Base-by-base conservation (phyloP, 2,797 vertebrate species). In the Triplophysa bombifrons region DNA sequence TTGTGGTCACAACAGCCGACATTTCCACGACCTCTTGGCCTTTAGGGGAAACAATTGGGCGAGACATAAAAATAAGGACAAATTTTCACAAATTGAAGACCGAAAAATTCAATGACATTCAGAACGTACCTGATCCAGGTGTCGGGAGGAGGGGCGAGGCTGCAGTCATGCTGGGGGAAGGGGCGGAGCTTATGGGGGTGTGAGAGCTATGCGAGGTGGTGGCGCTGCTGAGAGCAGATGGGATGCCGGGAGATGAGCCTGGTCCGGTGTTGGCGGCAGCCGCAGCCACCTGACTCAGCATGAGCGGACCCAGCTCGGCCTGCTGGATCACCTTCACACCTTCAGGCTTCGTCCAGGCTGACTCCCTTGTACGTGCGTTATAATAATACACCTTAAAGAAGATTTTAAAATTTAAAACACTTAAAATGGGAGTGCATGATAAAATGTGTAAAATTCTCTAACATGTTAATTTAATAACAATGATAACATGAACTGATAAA, bases 311-410 rank as follows among this genome's bases (percentile, higher is more conserved):
- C 75, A 99, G 89, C 85, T 99, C 97, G 0, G 96, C 96, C 90
- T 99, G 98, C 89, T 99, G 97, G 86, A 99, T 98, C 75, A 99
- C 95, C 90, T 99, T 99, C 70, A 99, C 98, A 17, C 97, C 96
- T 3, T 99, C 98, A 0, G 98, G 98, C 90, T 98, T 99, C 3
- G 91, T 94, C 98, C 98, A 99, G 0, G 96, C 94, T 0, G 98
- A 99, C 90, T 99, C 97, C 44, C 98, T 94, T 1, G 98, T 99
- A 14, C 97, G 94, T 0, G 97, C 98, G 0, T 98, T 98, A 71
- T 99, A 99, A 92, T 96, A 99, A 92, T 99, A 99, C 25, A 96
- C 94, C 98, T 99, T 70, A 0, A 38, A 41, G 11, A 65, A 65
- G 11, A n/a, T n/a, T n/a, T n/a, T n/a, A n/a, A n/a, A n/a, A n/a